These are phyloP conservation scores for Egretta garzetta DNA, from an alignment of 2,113 vertebrate species.

Conservation along the genomic window DNA sequence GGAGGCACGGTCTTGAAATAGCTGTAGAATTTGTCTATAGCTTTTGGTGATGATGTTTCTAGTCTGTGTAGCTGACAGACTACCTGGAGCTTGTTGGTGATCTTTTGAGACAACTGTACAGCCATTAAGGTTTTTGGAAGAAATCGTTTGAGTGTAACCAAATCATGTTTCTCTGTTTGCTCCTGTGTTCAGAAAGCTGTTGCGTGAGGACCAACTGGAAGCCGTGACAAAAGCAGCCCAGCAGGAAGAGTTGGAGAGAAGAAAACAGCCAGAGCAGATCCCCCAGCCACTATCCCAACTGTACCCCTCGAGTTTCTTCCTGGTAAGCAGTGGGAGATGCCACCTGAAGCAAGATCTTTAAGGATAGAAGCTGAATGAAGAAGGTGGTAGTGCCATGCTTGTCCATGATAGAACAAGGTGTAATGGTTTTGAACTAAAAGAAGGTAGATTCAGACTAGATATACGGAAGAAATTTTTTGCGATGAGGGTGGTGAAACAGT, in stretches of 20 bases:
- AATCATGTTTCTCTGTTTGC: background rate
- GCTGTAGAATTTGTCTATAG: background rate
- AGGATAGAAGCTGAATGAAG: background rate
- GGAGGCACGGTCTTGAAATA: background rate
- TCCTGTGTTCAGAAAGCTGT: constrained; percentile 84
- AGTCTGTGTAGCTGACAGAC: background rate
- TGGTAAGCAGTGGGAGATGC: constrained; percentile 63
- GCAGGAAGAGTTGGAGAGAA: constrained; percentile 95
- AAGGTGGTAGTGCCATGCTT: background rate
- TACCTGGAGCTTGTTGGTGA: background rate
- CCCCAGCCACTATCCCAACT: constrained; percentile 79
- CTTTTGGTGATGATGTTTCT: background rate
- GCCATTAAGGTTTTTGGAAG: background rate
- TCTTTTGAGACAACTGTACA: background rate
- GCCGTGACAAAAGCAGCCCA: constrained; percentile 97
- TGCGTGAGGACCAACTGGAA: constrained; percentile 96
- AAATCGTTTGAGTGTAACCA: background rate
- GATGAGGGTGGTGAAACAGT: background rate
- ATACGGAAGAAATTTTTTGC: background rate
- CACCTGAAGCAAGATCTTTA: background rate
- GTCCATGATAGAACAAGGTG: background rate
- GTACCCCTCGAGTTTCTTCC: constrained; percentile 79
- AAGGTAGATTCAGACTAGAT: background rate
- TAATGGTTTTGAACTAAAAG: background rate
- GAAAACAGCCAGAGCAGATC: constrained; percentile 95